Evolutionary conservation across 2,888 invertebrate species (phyloP).

Genomic region (Tolmerus cingulatus): DNA sequence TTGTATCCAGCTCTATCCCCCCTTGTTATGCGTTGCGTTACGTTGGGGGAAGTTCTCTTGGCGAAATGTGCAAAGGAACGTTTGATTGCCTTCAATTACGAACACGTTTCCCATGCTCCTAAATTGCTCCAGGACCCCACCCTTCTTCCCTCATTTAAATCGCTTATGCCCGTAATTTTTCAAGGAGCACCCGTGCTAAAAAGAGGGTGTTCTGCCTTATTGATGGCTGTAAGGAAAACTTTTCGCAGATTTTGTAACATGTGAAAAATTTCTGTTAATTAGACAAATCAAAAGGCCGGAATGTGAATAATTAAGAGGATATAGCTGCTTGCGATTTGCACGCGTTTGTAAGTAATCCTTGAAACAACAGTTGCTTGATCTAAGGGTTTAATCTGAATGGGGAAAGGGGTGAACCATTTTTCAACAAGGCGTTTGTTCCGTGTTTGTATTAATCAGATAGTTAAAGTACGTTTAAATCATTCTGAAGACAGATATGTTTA

Average conservation of each 20-base stretch:
- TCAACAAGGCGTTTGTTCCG: neutral
- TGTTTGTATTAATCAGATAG: neutral
- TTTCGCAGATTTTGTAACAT: neutral
- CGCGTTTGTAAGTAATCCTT: neutral
- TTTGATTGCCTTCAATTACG: slow-evolving; percentile 21
- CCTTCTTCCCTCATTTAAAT: neutral
- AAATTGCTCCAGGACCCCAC: neutral
- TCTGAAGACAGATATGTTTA: neutral
- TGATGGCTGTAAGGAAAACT: neutral
- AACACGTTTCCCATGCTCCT: neutral
- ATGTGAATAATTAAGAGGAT: neutral
- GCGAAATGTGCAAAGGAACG: neutral
- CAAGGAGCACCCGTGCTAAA: neutral
- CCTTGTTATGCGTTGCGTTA: neutral
- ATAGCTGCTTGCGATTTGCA: neutral
- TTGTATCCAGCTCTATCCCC: neutral
- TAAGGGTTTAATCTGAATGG: neutral
- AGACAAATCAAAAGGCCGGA: neutral
- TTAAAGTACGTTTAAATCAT: neutral
- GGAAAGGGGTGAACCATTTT: neutral
- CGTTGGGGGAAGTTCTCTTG: neutral
- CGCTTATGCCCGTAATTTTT: neutral
- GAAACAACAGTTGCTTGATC: neutral
- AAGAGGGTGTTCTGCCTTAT: neutral
- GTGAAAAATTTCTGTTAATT: slow-evolving; percentile 13